Evolutionary conservation across 2,888 invertebrate species (phyloP).

Genomic region (Salpingus planirostris): DNA sequence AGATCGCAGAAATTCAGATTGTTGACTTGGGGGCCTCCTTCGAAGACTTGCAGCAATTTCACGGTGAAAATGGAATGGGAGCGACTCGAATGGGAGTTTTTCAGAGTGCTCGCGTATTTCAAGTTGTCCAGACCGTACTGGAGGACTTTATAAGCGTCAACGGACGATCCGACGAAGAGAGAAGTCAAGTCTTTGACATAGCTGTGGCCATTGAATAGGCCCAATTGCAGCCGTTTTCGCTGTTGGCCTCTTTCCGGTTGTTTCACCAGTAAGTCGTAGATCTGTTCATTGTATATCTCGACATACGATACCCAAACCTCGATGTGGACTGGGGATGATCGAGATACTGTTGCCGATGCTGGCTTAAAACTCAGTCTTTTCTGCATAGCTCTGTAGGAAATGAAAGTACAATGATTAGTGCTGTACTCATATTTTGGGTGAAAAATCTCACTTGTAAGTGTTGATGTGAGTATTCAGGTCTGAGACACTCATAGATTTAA

Average conservation of each 20-base stretch:
- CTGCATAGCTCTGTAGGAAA: slow-evolving; percentile 32
- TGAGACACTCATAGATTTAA: too few relatives aligned
- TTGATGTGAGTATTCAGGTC: too few relatives aligned
- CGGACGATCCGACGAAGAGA: slow-evolving; percentile 45
- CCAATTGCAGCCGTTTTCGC: slow-evolving; percentile 50
- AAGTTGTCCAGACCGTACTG: slow-evolving; percentile 68
- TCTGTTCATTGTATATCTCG: too few relatives aligned
- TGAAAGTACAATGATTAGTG: too few relatives aligned
- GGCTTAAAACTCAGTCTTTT: slow-evolving; percentile 21
- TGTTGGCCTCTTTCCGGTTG: slow-evolving; percentile 32
- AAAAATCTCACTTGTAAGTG: too few relatives aligned
- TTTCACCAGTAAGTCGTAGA: too few relatives aligned
- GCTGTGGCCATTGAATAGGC: slow-evolving; percentile 45
- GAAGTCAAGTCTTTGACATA: slow-evolving; percentile 48
- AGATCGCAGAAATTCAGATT: slow-evolving; percentile 79
- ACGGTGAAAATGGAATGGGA: too few relatives aligned
- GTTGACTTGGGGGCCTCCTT: slow-evolving; percentile 29
- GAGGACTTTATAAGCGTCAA: slow-evolving; percentile 73
- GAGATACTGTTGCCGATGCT: too few relatives aligned
- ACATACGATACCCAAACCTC: slow-evolving; percentile 75
- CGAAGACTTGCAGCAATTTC: slow-evolving; percentile 55
- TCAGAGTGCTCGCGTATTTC: slow-evolving; percentile 64
- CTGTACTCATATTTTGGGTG: too few relatives aligned
- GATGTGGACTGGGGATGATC: too few relatives aligned
- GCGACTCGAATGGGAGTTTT: too few relatives aligned